Evolutionary conservation across 2,797 vertebrate genomes (phyloP), one percentile per base, ranked within the genome.

Genomic region (Neopelma chrysocephalum): DNA sequence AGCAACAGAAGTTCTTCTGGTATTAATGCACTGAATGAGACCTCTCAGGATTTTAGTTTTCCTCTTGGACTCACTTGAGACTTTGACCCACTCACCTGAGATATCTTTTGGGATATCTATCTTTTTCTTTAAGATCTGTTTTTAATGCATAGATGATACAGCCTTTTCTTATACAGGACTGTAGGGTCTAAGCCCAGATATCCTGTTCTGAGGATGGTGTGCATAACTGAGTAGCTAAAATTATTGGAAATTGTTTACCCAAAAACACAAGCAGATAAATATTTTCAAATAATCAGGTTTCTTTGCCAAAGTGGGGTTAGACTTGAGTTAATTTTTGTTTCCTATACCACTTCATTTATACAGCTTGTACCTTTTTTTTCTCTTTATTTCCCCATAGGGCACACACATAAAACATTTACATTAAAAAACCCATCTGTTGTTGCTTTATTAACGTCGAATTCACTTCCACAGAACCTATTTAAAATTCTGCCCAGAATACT

Each of bases 401-500:
- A 69, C 2, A 6, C 32, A 64, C 34, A 84, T 60, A 92, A 96
- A 95, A 62, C 23, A 85, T 89, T 93, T 87, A 69, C 56, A 83
- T 64, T 71, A 73, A 62, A 31, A 23, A 75, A 86, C 27, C 8
- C 51, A 34, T 11, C 22, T 69, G 20, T 57, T 2, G 9, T 78
- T 94, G 40, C 15, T 93, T 94, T 94, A 79, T 94, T 90, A 90
- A 89, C 32, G 65, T 69, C 56, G 85, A 90, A 79, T 77, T 94
- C 75, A 87, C 20, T 94, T 92, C 31, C 42, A 73, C 31, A 36
- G 42, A 91, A 89, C 73, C 38, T 40, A 71, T 40, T 95, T 87
- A 93, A 95, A 89, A 72, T 62, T 81, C 84, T 80, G 18, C 31
- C 61, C 62, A 71, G 80, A 92, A 72, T 32, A 66, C 57, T 83